Base-by-base conservation (phyloP, 2,113 vertebrate genomes). In the Neotoma lepida region DNA sequence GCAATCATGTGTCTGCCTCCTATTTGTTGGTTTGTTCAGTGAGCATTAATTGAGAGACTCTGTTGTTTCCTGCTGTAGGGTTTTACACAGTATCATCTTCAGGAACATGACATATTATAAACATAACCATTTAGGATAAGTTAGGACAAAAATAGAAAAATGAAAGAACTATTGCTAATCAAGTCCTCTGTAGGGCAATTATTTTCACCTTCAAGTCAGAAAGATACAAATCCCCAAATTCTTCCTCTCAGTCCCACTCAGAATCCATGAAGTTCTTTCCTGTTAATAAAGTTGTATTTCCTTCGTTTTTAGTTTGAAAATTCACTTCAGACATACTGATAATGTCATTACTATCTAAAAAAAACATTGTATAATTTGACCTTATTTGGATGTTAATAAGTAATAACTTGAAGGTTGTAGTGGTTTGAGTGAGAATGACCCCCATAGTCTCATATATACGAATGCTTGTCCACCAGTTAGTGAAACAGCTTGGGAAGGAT, bases 131-230 rank as follows among this genome's bases (percentile, higher is more conserved):
- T 93, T 89, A 92, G 33, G 56, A 39, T 2, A 71, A 92, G 30
- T 82, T 95, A 85, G 63, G 24, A 80, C 17, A 92, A 30, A 93
- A 92, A 51, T 70, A 88, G 44, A 3, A 91, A 92, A 90, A 44
- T 26, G 14, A 78, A 92, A 81, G 5, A 41, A 22, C 5, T 84
- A 12, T 30, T 91, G 18, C 84, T 93, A 81, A 82, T 70, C 15
- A 49, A 91, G 22, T 6, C 2, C 46, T 78, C 18, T 93, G 51
- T 9, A 44, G 58, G 74, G 64, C 0, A 94, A 17, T 24, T 2
- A 35, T 70, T 41, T 94, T 26, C 12, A 61, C 89, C 28, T 77
- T 86, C n/a, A 91, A 4, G 51, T 93, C 58, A 24, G 20, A 90
- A 86, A 68, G 63, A 76, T 71, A 81, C 2, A 64, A 77, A 76